Evolutionary conservation across 2,888 invertebrate genomes (phyloP), one percentile per base, ranked within the genome.

Genomic region (Cheilosia soror): DNA sequence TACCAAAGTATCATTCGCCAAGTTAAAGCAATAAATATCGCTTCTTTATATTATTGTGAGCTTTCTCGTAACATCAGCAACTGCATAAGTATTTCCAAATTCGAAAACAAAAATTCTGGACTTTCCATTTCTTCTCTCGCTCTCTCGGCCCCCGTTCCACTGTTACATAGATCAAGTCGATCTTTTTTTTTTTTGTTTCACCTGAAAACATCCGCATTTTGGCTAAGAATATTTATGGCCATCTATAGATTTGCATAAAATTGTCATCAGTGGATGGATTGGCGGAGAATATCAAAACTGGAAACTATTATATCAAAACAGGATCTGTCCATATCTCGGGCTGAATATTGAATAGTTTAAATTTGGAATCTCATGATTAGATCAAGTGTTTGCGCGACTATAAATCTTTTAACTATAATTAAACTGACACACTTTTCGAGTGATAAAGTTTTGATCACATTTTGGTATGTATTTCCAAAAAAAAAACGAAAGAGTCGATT

Each of bases 161-260:
- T 20, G 11, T 40, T 11, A 31, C 31, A 62, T 44, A 53, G 20
- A 51, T 72, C 27, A 29, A 29, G 42, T 7, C 7, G 25, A 40
- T 40, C n/a, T 44, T 29, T 27, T 6, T 15, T 6, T 44, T 44
- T 31, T 53, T 72, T 37, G 2, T 37, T 37, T 49, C 29, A n/a
- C 73, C 13, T 47, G 53, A 72, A 31, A 57, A 65, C 65, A 75
- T 75, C 75, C 75, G 75, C 75, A 57, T 63, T 71, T 60, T 15
- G 31, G 9, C 13, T 29, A 27, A 57, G 37, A 75, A 57, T 65
- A 49, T 55, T 53, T 73, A 55, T 73, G 44, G 63, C 40, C 47
- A 51, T 5, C 2, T 27, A 27, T 7, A 11, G 5, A 63, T 73
- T 75, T 57, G 57, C 75, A 75, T 75, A 27, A 47, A 75, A 47